Percentiles rank a stretch among this genome's conserved stretches.
phyloP scores from a whole-genome alignment of 2,888 invertebrate species.

The Clivina fossor region DNA sequence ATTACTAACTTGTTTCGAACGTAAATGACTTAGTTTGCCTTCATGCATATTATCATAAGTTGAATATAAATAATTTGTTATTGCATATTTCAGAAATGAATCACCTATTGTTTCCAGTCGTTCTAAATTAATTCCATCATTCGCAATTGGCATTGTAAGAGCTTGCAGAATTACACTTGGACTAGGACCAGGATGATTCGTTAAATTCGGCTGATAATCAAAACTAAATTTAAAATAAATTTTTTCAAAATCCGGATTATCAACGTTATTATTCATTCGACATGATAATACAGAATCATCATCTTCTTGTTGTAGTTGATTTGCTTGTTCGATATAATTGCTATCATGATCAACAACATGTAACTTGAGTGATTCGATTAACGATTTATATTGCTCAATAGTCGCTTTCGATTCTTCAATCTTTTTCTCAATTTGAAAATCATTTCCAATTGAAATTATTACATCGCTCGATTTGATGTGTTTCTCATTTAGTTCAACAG shows the following conservation, averaged over 20 bases:
- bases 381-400: slow-evolving; percentile 41
- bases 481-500: slow-evolving; percentile 50
- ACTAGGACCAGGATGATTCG: slow-evolving; percentile 86
- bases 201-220: slow-evolving; percentile 80
- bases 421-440: slow-evolving; percentile 41
- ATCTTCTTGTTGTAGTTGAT: slow-evolving; percentile 25
- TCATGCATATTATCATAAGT: slow-evolving; percentile 97
- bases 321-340: too few species aligned
- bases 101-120: slow-evolving; percentile 98
- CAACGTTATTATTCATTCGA: background rate
- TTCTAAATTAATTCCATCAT: slow-evolving; percentile 97
- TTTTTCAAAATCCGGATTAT: slow-evolving; percentile 43
- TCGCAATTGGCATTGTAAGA: slow-evolving; percentile 97
- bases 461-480: slow-evolving; percentile 49
- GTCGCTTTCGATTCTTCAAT: slow-evolving; percentile 35
- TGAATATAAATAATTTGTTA: slow-evolving; percentile 95
- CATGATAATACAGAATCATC: slow-evolving; percentile 9
- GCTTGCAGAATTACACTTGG: slow-evolving; percentile 93
- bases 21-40: slow-evolving; percentile 93
- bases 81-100: slow-evolving; percentile 97
- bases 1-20: slow-evolving; percentile 96
- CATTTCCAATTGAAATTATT: slow-evolving; percentile 45
- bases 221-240: slow-evolving; percentile 67
- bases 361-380: slow-evolving; percentile 23
- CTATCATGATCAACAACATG: slow-evolving; percentile 40